These are phyloP conservation scores for Scaptomyza montana DNA, from an alignment of 1,140 invertebrate species.

Conservation along the genomic window DNA sequence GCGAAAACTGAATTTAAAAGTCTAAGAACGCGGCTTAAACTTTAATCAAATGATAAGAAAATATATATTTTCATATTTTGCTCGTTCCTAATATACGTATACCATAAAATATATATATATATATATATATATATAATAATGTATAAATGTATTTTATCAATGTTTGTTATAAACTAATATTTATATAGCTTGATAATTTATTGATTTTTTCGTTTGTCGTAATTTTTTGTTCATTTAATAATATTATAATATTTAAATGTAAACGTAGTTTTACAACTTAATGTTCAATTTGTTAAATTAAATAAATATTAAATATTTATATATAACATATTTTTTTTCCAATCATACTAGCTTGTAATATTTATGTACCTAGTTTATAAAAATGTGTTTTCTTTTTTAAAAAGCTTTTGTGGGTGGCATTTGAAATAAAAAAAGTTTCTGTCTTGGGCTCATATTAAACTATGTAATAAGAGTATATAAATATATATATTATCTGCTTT, in stretches of 20 bases:
- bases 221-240: constrained; percentile 49
- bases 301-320: constrained; percentile 61
- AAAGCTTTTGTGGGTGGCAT: constrained; percentile 49
- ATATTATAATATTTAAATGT: constrained; percentile 54
- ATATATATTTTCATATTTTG: too few species aligned
- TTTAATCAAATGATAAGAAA: too few species aligned
- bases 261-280: constrained; percentile 73
- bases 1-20: too few species aligned
- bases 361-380: constrained; percentile 19
- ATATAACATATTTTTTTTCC: constrained; percentile 13
- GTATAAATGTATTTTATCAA: constrained; percentile 55
- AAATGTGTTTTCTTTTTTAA: constrained; percentile 19
- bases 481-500: constrained; percentile 34
- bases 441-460: constrained; percentile 17
- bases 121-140: constrained; percentile 59
- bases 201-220: constrained; percentile 36
- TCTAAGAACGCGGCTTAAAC: too few species aligned
- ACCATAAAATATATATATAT: constrained; percentile 27
- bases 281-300: constrained; percentile 64
- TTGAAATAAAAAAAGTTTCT: constrained; percentile 28
- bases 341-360: constrained; percentile 9
- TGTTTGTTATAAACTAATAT: constrained; percentile 27
- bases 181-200: constrained; percentile 65
- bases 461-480: constrained; percentile 19
- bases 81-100: constrained; percentile 33